Percentiles rank a stretch among this genome's conserved stretches.
Conservation (phyloP, 2,888 invertebrate species). For the Acrobasis consociella region DNA sequence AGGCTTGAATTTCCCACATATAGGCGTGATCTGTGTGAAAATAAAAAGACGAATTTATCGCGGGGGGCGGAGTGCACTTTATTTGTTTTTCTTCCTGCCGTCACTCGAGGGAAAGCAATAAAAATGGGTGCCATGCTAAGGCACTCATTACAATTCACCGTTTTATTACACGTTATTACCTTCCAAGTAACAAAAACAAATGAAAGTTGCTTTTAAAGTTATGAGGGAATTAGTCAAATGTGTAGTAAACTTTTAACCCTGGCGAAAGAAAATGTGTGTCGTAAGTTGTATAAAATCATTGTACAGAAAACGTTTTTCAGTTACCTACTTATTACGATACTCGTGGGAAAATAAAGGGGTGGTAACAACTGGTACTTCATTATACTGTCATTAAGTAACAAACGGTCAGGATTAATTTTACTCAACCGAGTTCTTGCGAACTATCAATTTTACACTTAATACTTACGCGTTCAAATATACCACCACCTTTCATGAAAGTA, state of each 20-base stretch:
- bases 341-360: too few species aligned
- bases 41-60: constrained; percentile 22
- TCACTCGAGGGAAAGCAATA: constrained; percentile 23
- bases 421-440: too few species aligned
- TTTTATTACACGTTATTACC: constrained; percentile 22
- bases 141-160: constrained; percentile 24
- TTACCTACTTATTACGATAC: too few species aligned
- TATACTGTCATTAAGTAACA: too few species aligned
- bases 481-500: too few species aligned
- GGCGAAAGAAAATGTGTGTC: neutral
- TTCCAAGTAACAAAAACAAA: constrained; percentile 9
- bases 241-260: neutral
- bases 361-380: too few species aligned
- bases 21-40: constrained; percentile 18
- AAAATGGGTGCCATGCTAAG: constrained; percentile 23
- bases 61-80: constrained; percentile 24
- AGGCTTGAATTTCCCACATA: constrained; percentile 13
- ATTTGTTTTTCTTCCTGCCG: constrained; percentile 27
- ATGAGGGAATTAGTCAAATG: neutral
- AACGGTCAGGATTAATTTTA: too few species aligned
- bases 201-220: constrained; percentile 20
- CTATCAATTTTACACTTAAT: too few species aligned
- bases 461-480: too few species aligned
- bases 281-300: neutral
- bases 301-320: too few species aligned